These are phyloP conservation scores for Ambastaia sidthimunki DNA, from an alignment of 2,797 vertebrate genomes.

Conservation along the genomic window DNA sequence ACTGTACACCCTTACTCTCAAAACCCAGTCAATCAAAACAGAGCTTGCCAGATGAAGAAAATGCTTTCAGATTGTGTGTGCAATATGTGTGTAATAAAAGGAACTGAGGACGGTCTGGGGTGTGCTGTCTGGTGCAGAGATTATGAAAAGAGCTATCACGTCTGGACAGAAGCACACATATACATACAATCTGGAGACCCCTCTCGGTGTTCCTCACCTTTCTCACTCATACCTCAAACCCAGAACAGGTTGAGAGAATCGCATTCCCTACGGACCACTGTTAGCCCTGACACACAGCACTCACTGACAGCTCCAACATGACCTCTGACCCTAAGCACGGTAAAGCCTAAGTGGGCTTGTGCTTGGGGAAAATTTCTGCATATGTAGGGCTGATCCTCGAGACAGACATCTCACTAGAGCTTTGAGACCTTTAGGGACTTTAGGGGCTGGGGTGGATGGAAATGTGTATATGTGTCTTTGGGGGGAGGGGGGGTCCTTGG, in stretches of 20 bases:
- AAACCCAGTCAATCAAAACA: too few relatives aligned
- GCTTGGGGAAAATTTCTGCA: conserved; percentile 39
- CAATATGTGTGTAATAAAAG: neutral
- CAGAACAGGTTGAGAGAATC: conserved; percentile 24
- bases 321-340: conserved; percentile 75
- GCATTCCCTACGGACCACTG: conserved; percentile 60
- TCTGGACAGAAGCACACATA: conserved; percentile 4
- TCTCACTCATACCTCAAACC: conserved; percentile 47
- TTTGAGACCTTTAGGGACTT: conserved; percentile 46
- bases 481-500: conserved; percentile 43
- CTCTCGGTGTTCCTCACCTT: conserved; percentile 26
- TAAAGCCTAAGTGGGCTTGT: conserved; percentile 74
- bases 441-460: conserved; percentile 50
- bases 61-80: neutral
- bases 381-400: conserved; percentile 55
- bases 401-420: conserved; percentile 41
- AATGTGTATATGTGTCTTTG: conserved; percentile 43
- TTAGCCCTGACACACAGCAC: conserved; percentile 69
- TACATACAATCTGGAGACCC: neutral
- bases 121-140: neutral
- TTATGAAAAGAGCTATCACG: neutral
- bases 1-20: too few relatives aligned
- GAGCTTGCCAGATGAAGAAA: too few relatives aligned
- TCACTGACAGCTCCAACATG: conserved; percentile 72
- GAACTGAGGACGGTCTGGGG: neutral